Conservation (phyloP, 2,113 vertebrate genomes). For the Cisticola juncidis region DNA sequence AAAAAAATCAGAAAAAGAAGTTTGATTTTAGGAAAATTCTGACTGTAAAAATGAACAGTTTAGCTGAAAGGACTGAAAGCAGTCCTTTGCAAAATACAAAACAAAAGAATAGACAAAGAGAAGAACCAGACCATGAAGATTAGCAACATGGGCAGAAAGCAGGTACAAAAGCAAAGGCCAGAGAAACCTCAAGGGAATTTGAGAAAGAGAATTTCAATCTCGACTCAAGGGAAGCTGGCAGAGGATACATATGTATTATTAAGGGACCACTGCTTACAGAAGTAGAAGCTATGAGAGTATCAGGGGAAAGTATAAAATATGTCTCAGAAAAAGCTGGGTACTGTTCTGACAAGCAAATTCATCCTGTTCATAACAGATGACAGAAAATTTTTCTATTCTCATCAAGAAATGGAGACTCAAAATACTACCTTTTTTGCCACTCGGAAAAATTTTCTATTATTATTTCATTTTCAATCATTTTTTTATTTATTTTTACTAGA, state of each 20-base stretch:
- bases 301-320: neutral
- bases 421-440: neutral
- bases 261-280: neutral
- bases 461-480: neutral
- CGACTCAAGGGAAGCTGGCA: neutral
- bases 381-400: neutral
- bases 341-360: neutral
- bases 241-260: fast-evolving
- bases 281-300: neutral
- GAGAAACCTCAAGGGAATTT: neutral
- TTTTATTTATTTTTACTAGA: neutral
- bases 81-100: neutral
- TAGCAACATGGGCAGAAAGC: neutral
- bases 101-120: neutral
- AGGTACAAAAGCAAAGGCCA: neutral
- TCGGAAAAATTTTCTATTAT: neutral
- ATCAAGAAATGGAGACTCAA: neutral
- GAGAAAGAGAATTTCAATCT: neutral
- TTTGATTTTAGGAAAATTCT: neutral
- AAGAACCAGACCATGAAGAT: neutral
- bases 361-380: fast-evolving
- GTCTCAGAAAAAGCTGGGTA: neutral
- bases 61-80: neutral
- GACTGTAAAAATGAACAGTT: neutral
- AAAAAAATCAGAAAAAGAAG: neutral